Conservation (phyloP, 2,888 invertebrate genomes). For the Stenoptilia bipunctidactyla region DNA sequence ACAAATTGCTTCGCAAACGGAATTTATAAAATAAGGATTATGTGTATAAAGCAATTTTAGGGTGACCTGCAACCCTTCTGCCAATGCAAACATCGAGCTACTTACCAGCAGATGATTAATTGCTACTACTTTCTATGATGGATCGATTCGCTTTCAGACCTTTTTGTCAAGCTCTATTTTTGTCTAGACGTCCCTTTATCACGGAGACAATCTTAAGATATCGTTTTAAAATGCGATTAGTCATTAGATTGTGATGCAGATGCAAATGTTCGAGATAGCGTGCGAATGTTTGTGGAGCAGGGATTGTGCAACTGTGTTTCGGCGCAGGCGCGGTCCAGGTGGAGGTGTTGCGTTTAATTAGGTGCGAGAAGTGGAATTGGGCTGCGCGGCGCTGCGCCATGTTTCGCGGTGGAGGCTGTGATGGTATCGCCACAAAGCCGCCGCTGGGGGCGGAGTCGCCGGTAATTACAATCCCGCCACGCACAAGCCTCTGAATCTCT, state of each 20-base stretch:
- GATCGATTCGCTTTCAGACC: conserved; percentile 40
- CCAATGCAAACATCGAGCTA: conserved; percentile 26
- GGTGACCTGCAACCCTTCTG: conserved; percentile 31
- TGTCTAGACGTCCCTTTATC: conserved; percentile 3
- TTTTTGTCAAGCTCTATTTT: conserved; percentile 25
- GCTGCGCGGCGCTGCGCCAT: conserved; percentile 26
- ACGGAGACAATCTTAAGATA: conserved; percentile 19
- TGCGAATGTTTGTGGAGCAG: conserved; percentile 32
- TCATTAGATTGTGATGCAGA: conserved; percentile 39
- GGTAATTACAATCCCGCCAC: conserved; percentile 52
- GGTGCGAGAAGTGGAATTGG: conserved; percentile 41
- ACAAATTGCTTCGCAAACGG: too few relatives aligned
- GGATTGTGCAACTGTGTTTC: conserved; percentile 24
- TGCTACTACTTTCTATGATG: conserved; percentile 41
- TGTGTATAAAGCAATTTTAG: conserved; percentile 5
- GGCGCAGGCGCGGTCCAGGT: conserved; percentile 12
- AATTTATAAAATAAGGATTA: too few relatives aligned
- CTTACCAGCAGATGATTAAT: conserved; percentile 61
- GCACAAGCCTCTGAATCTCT: conserved; percentile 36
- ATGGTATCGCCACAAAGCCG: conserved; percentile 32
- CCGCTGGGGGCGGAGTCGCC: conserved; percentile 31
- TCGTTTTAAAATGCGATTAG: conserved; percentile 55
- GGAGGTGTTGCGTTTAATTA: conserved; percentile 37
- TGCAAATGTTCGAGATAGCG: conserved; percentile 33
- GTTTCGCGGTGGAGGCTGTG: conserved; percentile 27